Conservation (phyloP, 2,797 vertebrate genomes). For the Chaunax sp. region DNA sequence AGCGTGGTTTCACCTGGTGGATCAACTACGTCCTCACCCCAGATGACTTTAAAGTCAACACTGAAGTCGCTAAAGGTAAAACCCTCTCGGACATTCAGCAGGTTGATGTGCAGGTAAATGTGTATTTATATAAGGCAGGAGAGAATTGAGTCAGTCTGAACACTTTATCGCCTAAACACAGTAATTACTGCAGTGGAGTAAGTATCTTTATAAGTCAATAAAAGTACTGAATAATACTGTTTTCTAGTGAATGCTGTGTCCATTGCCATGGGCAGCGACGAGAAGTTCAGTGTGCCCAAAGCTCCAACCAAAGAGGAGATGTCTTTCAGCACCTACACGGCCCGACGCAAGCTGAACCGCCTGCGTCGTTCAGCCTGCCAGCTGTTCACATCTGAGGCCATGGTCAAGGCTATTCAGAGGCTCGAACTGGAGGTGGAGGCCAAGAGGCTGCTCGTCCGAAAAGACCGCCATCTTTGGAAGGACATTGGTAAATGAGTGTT, state of each 20-base stretch:
- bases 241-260: slow-evolving; percentile 80
- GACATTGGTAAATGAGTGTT: slow-evolving; percentile 87
- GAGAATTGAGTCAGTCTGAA: background rate
- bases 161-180: background rate
- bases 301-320: slow-evolving; percentile 96
- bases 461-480: slow-evolving; percentile 96
- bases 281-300: slow-evolving; percentile 85
- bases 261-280: slow-evolving; percentile 84
- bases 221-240: too few species aligned
- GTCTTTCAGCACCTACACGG: slow-evolving; percentile 92
- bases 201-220: too few species aligned
- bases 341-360: slow-evolving; percentile 87
- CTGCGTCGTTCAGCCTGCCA: slow-evolving; percentile 90
- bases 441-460: slow-evolving; percentile 89
- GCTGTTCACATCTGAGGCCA: slow-evolving; percentile 87
- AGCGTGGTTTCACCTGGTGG: slow-evolving; percentile 95
- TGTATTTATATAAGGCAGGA: background rate
- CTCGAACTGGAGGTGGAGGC: slow-evolving; percentile 92
- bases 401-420: slow-evolving; percentile 91
- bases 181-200: background rate
- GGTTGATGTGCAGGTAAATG: too few species aligned
- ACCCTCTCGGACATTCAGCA: background rate
- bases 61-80: slow-evolving; percentile 88
- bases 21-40: slow-evolving; percentile 96
- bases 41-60: slow-evolving; percentile 92